Evolutionary conservation across 35 echinoderm and acorn worm genomes (phyloP).

Genomic region (Hemicentrotus pulcherrimus): DNA sequence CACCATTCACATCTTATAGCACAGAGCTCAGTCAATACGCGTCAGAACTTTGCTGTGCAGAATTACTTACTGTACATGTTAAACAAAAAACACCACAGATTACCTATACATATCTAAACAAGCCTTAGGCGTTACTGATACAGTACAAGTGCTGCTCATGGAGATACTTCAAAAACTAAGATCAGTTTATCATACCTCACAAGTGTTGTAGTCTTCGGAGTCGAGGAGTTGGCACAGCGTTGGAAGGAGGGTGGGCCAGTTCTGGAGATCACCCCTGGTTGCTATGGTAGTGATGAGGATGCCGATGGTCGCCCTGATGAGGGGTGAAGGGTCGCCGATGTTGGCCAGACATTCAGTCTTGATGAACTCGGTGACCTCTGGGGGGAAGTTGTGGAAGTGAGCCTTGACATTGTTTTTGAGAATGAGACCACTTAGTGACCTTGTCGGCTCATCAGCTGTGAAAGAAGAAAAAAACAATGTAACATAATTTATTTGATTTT

Average conservation of each 20-base stretch:
- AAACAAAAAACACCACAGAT: too few species aligned
- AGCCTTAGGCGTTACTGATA: too few species aligned
- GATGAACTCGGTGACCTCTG: conserved; percentile 86
- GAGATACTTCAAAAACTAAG: not conserved
- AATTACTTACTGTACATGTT: too few species aligned
- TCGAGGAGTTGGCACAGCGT: conserved; percentile 89
- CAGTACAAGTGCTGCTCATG: too few species aligned
- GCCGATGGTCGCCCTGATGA: conserved; percentile 96
- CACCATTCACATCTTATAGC: too few species aligned
- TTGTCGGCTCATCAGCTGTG: conserved; percentile 87
- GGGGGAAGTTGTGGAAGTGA: conserved; percentile 92
- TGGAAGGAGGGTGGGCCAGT: conserved; percentile 90
- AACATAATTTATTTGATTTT: too few species aligned
- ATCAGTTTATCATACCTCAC: conserved; percentile 68
- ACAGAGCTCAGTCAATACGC: too few species aligned
- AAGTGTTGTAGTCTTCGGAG: conserved; percentile 95
- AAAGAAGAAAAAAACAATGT: not conserved
- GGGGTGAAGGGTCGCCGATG: conserved; percentile 91
- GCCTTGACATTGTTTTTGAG: conserved; percentile 99
- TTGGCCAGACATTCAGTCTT: conserved; percentile 94
- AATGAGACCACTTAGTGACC: conserved; percentile 96
- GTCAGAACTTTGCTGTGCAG: too few species aligned
- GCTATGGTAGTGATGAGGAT: conserved; percentile 99
- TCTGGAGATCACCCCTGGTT: conserved; percentile 85
- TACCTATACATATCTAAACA: too few species aligned